phyloP scores from a whole-genome alignment of 2,888 invertebrate genomes.

The Trilocha varians region DNA sequence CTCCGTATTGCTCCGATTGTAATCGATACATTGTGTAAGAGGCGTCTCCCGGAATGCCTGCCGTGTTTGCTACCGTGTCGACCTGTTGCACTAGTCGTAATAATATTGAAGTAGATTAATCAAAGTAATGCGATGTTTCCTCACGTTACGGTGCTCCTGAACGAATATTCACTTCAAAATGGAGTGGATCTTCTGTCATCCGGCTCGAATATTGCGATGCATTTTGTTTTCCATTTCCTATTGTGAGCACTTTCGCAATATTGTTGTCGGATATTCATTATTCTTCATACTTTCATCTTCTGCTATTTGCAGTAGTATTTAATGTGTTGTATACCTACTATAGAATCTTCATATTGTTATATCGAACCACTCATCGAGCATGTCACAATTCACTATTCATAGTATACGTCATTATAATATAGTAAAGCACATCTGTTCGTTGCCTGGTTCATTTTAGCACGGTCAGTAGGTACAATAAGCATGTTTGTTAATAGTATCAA shows the following conservation, averaged over 20 bases:
- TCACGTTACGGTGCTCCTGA: slow-evolving; percentile 30
- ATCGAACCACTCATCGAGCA: neutral
- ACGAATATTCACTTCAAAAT: neutral
- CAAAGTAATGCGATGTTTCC: slow-evolving; percentile 34
- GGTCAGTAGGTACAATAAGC: neutral
- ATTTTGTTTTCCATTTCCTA: neutral
- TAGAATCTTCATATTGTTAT: neutral
- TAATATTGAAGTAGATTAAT: slow-evolving; percentile 37
- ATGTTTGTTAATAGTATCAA: neutral
- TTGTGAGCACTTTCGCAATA: neutral
- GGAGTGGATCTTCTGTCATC: neutral
- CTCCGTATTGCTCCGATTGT: slow-evolving; percentile 86
- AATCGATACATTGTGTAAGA: slow-evolving; percentile 92
- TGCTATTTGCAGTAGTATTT: neutral
- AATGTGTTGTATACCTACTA: slow-evolving; percentile 1
- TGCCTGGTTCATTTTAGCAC: neutral
- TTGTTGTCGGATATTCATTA: neutral
- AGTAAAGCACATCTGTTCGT: neutral
- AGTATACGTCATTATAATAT: neutral
- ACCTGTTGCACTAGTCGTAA: slow-evolving; percentile 52
- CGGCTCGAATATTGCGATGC: slow-evolving; percentile 1
- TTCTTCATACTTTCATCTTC: neutral
- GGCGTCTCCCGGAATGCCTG: slow-evolving; percentile 60
- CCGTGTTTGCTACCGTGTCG: slow-evolving; percentile 72
- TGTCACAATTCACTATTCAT: neutral